Conservation (phyloP, 2,888 invertebrate species). For the Pterostichus madidus region DNA sequence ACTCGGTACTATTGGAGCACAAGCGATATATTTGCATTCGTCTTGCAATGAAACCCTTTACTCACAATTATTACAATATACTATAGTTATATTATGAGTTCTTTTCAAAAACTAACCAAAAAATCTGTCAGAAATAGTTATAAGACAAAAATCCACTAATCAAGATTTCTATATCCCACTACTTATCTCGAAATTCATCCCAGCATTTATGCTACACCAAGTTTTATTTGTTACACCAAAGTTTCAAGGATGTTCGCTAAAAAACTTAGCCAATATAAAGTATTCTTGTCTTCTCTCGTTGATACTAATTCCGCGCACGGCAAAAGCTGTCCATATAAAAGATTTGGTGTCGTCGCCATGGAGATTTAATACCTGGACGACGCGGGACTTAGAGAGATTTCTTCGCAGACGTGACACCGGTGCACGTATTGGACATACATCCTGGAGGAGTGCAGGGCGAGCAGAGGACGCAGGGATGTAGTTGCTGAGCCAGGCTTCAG, state of each 20-base stretch:
- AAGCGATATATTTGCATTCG: no score
- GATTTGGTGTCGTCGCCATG: slow-evolving; percentile 62
- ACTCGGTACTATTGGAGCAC: no score
- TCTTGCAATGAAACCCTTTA: no score
- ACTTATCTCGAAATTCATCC: slow-evolving; percentile 31
- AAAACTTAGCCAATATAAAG: slow-evolving; percentile 62
- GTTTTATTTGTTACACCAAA: slow-evolving; percentile 47
- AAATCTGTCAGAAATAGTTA: no score
- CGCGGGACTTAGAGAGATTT: slow-evolving; percentile 62
- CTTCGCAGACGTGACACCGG: slow-evolving; percentile 53
- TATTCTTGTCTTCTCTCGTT: slow-evolving; percentile 59
- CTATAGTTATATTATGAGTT: no score
- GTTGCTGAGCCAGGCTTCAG: neutral
- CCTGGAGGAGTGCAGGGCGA: neutral
- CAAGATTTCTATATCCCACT: neutral
- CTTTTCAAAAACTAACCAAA: no score
- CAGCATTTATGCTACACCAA: slow-evolving; percentile 37
- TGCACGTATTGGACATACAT: slow-evolving; percentile 64
- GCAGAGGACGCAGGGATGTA: neutral
- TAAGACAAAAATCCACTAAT: neutral
- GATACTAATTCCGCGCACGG: slow-evolving; percentile 64
- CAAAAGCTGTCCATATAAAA: slow-evolving; percentile 64
- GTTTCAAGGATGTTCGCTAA: slow-evolving; percentile 48
- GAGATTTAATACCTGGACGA: slow-evolving; percentile 67
- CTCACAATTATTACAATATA: no score